phyloP scores from a whole-genome alignment of 2,888 invertebrate species.

The Ischnura elegans region DNA sequence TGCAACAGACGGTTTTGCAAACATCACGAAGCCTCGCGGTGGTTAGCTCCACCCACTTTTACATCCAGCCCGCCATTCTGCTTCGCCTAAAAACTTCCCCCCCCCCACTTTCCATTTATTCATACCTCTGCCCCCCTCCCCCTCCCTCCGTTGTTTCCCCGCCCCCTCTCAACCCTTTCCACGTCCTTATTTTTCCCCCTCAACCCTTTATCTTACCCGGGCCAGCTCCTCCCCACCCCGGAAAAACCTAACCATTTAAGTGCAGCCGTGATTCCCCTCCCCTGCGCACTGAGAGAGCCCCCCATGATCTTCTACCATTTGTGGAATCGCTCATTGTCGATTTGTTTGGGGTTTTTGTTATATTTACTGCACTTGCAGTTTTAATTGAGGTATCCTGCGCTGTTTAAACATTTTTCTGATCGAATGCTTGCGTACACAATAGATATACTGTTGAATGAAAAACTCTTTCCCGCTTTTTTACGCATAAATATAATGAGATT shows the following conservation, averaged over 20 bases:
- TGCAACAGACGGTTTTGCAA: constrained; percentile 56
- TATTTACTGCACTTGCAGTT: too few species aligned
- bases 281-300: background rate
- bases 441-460: too few species aligned
- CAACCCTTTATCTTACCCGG: background rate
- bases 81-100: constrained; percentile 14
- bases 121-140: background rate
- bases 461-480: too few species aligned
- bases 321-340: background rate
- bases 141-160: background rate
- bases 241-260: background rate
- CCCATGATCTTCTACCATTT: background rate
- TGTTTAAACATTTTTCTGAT: too few species aligned
- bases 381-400: too few species aligned
- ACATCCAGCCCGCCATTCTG: constrained; percentile 35
- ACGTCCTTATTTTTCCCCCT: background rate
- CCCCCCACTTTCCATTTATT: background rate
- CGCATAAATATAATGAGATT: too few species aligned
- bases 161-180: background rate
- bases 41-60: constrained; percentile 50
- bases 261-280: background rate
- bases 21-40: constrained; percentile 48
- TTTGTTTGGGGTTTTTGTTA: too few species aligned
- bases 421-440: too few species aligned
- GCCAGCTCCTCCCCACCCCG: background rate